Conservation (phyloP, 2,113 vertebrate genomes). For the Salvelinus sp. region DNA sequence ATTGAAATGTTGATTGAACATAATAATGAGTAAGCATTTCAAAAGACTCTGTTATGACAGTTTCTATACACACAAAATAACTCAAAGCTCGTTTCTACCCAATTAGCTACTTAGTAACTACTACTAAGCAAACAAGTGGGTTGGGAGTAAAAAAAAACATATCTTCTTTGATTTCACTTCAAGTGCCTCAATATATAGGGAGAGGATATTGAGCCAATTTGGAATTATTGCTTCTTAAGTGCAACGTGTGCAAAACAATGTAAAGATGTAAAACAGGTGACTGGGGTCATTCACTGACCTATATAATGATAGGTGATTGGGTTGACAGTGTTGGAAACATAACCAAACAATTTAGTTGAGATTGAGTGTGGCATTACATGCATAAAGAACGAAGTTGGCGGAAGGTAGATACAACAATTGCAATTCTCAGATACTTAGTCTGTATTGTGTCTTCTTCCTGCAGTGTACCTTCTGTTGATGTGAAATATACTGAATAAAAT, state of each 20-base stretch:
- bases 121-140: slow-evolving; percentile 53
- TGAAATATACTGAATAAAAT: background rate
- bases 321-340: background rate
- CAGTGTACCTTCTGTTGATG: slow-evolving; percentile 12
- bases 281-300: slow-evolving; percentile 21
- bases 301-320: too few species aligned
- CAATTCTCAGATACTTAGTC: background rate
- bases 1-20: slow-evolving; percentile 30
- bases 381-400: background rate
- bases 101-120: slow-evolving; percentile 53
- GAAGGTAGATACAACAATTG: background rate
- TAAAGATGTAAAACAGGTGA: slow-evolving; percentile 37
- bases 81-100: slow-evolving; percentile 32
- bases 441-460: background rate
- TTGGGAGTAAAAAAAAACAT: slow-evolving; percentile 7
- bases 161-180: slow-evolving; percentile 19
- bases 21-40: slow-evolving; percentile 52
- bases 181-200: background rate
- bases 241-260: slow-evolving; percentile 34
- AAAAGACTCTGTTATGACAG: slow-evolving; percentile 63
- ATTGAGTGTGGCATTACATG: background rate
- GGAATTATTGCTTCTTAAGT: slow-evolving; percentile 42
- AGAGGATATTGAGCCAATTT: slow-evolving; percentile 38
- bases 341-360: background rate
- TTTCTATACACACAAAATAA: slow-evolving; percentile 57